phyloP scores from a whole-genome alignment of 2,113 vertebrate species.

The Indri indri region DNA sequence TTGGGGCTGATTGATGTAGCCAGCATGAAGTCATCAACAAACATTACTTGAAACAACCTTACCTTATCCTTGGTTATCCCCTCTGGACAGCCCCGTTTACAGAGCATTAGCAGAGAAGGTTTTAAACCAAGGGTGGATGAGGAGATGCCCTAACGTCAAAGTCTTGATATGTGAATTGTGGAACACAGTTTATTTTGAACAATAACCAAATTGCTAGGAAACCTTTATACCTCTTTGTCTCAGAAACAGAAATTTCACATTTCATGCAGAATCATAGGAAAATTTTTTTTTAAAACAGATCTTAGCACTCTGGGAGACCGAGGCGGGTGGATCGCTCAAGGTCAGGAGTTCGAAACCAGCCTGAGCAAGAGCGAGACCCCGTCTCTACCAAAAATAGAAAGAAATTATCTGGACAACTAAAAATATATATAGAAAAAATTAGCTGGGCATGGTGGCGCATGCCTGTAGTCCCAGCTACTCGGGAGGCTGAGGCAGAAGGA shows the following conservation, averaged over 20 bases:
- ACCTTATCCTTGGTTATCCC: not conserved
- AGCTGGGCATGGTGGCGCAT: too few relatives aligned
- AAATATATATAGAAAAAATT: too few relatives aligned
- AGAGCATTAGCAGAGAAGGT: not conserved
- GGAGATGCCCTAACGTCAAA: not conserved
- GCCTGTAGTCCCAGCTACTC: too few relatives aligned
- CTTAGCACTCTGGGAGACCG: too few relatives aligned
- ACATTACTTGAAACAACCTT: not conserved
- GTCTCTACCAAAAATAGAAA: too few relatives aligned
- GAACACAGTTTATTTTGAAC: not conserved
- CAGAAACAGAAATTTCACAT: not conserved
- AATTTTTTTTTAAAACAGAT: not conserved
- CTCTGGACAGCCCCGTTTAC: not conserved
- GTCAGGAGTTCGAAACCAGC: too few relatives aligned
- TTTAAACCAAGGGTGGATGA: not conserved
- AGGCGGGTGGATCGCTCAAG: too few relatives aligned
- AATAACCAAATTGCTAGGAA: not conserved
- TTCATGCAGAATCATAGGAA: not conserved
- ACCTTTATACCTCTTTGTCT: not conserved
- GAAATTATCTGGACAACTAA: too few relatives aligned
- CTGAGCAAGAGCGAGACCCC: too few relatives aligned
- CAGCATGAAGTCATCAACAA: not conserved
- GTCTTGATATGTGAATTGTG: not conserved
- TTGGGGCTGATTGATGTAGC: not conserved
- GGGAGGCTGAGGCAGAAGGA: too few relatives aligned